A percentile compares a stretch with the other conserved stretches of the same genome.
These are phyloP conservation scores for Peromyscus aztecus DNA, from an alignment of 2,797 vertebrate species.

Conservation along the genomic window DNA sequence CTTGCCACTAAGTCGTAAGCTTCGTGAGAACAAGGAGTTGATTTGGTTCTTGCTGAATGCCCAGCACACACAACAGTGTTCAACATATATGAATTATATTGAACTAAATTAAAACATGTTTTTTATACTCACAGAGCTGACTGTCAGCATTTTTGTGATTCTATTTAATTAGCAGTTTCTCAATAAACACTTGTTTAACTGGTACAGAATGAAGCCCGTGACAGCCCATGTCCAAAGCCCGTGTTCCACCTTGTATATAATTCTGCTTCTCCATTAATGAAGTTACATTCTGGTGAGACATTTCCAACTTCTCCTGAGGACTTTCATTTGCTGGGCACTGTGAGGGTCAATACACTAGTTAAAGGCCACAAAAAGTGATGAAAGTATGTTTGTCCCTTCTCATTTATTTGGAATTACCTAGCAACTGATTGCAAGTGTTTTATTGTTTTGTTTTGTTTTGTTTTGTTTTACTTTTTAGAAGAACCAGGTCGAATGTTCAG, in stretches of 20 bases:
- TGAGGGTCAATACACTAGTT: not conserved
- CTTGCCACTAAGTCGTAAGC: not conserved
- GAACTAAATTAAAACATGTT: conserved; percentile 4
- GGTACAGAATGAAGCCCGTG: conserved; percentile 26
- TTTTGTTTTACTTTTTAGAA: not conserved
- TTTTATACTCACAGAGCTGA: conserved; percentile 54
- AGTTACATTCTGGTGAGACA: conserved; percentile 38
- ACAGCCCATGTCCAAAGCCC: not conserved
- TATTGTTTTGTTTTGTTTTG: not conserved
- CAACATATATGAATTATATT: not conserved
- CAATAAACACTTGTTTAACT: conserved; percentile 29
- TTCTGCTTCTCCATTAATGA: conserved; percentile 39
- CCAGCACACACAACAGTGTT: not conserved
- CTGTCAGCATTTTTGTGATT: not conserved
- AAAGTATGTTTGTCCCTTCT: not conserved
- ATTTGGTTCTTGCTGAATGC: conserved; percentile 28
- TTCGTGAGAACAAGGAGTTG: not conserved
- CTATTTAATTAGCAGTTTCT: conserved; percentile 36
- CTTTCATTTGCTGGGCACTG: conserved; percentile 4
- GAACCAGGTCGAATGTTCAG: not conserved
- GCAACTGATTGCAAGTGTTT: not conserved
- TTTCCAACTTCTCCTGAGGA: not conserved
- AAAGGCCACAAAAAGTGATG: conserved; percentile 12
- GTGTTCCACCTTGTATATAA: not conserved
- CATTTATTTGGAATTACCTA: conserved; percentile 29